Evolutionary conservation across 2,888 invertebrate genomes (phyloP).

Genomic region (Agrochola lychnidis): DNA sequence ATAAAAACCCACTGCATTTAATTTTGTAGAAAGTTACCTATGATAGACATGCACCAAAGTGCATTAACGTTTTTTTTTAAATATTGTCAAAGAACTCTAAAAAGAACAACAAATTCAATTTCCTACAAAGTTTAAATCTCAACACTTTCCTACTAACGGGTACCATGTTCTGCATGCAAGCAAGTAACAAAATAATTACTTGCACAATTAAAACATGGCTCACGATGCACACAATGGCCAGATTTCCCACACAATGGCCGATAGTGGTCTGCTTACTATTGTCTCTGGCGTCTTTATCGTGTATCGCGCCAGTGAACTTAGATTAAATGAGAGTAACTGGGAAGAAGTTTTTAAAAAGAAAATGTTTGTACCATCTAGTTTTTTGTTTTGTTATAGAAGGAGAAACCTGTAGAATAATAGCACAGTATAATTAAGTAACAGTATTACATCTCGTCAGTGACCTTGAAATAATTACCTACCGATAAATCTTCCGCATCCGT

Average conservation of each 20-base stretch:
- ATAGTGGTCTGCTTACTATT: slow-evolving; percentile 51
- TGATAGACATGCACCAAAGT: not conserved
- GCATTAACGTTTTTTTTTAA: not conserved
- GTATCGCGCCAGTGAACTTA: slow-evolving; percentile 49
- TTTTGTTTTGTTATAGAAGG: too few species aligned
- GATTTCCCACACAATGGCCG: slow-evolving; percentile 57
- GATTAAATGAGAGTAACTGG: slow-evolving; percentile 39
- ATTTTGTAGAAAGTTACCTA: not conserved
- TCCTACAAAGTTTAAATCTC: slow-evolving; percentile 14
- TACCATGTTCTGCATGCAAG: slow-evolving; percentile 29
- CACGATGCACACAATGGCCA: slow-evolving; percentile 44
- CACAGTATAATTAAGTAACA: too few species aligned
- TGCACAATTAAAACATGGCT: slow-evolving; percentile 49
- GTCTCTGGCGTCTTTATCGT: slow-evolving; percentile 47
- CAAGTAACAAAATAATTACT: slow-evolving; percentile 59
- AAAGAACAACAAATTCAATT: not conserved
- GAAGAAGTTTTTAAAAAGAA: slow-evolving; percentile 29
- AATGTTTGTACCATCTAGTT: slow-evolving; percentile 1
- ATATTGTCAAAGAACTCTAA: not conserved
- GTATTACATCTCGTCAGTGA: too few species aligned
- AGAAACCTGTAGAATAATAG: too few species aligned
- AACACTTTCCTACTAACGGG: slow-evolving; percentile 30
- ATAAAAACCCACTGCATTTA: not conserved
- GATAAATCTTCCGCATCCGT: too few species aligned
- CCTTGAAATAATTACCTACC: too few species aligned